Evolutionary conservation across 2,888 invertebrate species (phyloP).

Genomic region (Xylophagus ater): DNA sequence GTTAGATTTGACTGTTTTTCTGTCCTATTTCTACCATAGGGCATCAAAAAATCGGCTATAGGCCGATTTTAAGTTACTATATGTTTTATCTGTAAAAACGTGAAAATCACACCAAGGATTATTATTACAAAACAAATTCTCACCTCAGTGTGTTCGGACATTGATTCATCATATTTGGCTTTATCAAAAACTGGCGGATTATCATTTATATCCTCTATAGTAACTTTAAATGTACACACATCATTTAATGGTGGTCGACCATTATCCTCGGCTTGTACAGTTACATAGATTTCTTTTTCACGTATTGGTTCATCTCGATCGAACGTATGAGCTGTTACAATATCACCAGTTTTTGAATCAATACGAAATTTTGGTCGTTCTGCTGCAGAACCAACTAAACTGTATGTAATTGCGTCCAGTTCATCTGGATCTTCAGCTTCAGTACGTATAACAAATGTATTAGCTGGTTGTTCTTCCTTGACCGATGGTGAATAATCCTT

Average conservation of each 20-base stretch:
- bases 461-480: conserved; percentile 63
- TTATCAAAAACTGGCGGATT: conserved; percentile 47
- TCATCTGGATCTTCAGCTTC: conserved; percentile 46
- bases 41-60: too few species aligned
- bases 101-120: too few species aligned
- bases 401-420: conserved; percentile 73
- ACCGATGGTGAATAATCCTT: conserved; percentile 68
- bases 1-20: too few species aligned
- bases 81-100: too few species aligned
- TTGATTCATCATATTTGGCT: conserved; percentile 58
- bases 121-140: too few species aligned
- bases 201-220: conserved; percentile 87
- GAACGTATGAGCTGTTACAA: conserved; percentile 66
- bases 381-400: conserved; percentile 63
- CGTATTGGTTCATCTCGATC: conserved; percentile 83
- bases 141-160: conserved; percentile 66
- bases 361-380: conserved; percentile 71
- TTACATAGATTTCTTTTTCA: conserved; percentile 72
- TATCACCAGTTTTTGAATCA: conserved; percentile 61
- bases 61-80: too few species aligned
- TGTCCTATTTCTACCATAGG: too few species aligned
- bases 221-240: conserved; percentile 85
- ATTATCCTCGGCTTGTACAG: conserved; percentile 86
- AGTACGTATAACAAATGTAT: conserved; percentile 56
- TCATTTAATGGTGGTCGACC: conserved; percentile 83